These are phyloP conservation scores for Drosophila sucinea DNA, from an alignment of 1,140 invertebrate species.

Conservation along the genomic window DNA sequence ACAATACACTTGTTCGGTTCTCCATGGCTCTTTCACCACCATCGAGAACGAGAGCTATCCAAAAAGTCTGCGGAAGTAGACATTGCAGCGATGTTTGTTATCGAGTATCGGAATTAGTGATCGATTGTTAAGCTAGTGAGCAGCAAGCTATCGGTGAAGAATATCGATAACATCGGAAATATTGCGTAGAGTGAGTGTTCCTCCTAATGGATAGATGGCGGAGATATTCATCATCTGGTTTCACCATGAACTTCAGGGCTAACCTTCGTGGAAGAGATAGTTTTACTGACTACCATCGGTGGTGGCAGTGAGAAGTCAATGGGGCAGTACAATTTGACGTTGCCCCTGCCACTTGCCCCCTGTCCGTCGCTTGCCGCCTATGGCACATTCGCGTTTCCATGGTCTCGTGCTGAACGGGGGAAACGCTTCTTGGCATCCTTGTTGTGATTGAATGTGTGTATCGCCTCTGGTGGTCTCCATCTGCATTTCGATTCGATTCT, in stretches of 20 bases:
- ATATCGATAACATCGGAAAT: no score
- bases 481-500: slow-evolving; percentile 31
- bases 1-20: slow-evolving; percentile 8
- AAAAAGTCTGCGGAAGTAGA: neutral
- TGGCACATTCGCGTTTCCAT: slow-evolving; percentile 4
- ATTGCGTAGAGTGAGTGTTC: no score
- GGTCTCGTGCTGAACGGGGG: neutral
- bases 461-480: slow-evolving; percentile 20
- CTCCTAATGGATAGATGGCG: no score
- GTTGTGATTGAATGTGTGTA: slow-evolving; percentile 12
- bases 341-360: neutral
- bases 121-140: no score
- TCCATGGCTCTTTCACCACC: slow-evolving; percentile 3
- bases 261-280: neutral
- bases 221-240: no score
- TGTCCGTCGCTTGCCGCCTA: neutral
- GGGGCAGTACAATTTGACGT: neutral
- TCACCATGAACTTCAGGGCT: neutral
- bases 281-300: neutral
- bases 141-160: no score
- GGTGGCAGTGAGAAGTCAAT: slow-evolving; percentile 10
- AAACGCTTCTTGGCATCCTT: slow-evolving; percentile 3
- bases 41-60: neutral
- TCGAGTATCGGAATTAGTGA: no score
- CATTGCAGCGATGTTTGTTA: no score